Conservation (phyloP, 2,888 invertebrate species). For the Drosophila meridiana region DNA sequence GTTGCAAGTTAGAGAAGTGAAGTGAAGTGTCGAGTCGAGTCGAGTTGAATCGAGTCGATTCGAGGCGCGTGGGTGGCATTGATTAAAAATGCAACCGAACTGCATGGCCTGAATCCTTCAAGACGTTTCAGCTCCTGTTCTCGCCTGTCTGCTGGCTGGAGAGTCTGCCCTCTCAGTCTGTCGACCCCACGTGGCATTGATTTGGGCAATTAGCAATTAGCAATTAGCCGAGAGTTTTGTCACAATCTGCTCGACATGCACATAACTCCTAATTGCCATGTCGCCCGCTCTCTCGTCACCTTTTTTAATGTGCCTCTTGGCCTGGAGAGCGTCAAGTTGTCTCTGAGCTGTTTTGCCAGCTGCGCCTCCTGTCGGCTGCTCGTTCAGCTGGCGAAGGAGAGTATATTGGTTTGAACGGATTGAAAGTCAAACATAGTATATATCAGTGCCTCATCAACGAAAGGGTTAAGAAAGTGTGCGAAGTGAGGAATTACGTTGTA, state of each 20-base stretch:
- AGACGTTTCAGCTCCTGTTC: slow-evolving; percentile 16
- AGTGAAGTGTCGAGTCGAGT: slow-evolving; percentile 1
- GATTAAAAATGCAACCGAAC: slow-evolving; percentile 72
- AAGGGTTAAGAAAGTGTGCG: no score
- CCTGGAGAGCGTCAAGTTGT: background rate
- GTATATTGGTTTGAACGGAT: background rate
- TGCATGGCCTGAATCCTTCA: slow-evolving; percentile 48
- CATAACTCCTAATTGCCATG: slow-evolving; percentile 20
- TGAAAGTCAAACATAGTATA: no score
- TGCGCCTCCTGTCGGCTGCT: slow-evolving; percentile 13
- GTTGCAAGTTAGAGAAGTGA: slow-evolving; percentile 35
- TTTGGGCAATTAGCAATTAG: slow-evolving; percentile 67
- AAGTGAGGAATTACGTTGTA: no score
- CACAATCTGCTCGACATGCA: slow-evolving; percentile 23
- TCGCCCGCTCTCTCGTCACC: slow-evolving; percentile 6
- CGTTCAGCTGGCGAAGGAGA: background rate
- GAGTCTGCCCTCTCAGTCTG: background rate
- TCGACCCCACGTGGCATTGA: slow-evolving; percentile 53
- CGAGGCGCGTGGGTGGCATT: slow-evolving; percentile 26
- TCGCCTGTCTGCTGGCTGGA: no score
- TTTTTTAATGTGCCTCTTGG: slow-evolving; percentile 24
- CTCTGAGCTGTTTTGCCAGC: slow-evolving; percentile 12
- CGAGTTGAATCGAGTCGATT: background rate
- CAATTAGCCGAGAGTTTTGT: slow-evolving; percentile 58
- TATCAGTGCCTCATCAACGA: no score